phyloP scores from a whole-genome alignment of 2,888 invertebrate species.

The Lithophane socia region DNA sequence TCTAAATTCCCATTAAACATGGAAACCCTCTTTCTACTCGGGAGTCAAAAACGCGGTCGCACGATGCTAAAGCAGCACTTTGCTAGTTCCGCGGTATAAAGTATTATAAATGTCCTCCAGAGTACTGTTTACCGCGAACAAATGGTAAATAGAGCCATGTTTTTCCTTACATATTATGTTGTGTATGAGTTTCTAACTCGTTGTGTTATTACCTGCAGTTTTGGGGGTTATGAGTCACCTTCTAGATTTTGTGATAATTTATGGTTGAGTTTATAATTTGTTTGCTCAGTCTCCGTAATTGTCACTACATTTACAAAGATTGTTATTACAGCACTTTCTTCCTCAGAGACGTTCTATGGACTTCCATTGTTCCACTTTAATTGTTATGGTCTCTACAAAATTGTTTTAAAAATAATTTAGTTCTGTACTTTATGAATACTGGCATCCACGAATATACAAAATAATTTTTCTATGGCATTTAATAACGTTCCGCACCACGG shows the following conservation, averaged over 20 bases:
- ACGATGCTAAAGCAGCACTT: constrained; percentile 42
- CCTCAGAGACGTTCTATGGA: not conserved
- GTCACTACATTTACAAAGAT: not conserved
- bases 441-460: too few species aligned
- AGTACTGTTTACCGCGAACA: constrained; percentile 49
- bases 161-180: constrained; percentile 30
- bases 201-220: constrained; percentile 24
- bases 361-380: not conserved
- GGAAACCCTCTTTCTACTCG: constrained; percentile 42
- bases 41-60: constrained; percentile 40
- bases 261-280: not conserved
- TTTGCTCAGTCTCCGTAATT: not conserved
- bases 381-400: too few species aligned
- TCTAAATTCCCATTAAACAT: constrained; percentile 44
- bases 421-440: too few species aligned
- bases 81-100: constrained; percentile 51
- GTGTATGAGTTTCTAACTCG: constrained; percentile 29
- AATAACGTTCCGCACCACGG: too few species aligned
- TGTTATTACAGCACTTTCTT: not conserved
- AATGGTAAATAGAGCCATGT: constrained; percentile 48
- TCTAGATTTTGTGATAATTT: not conserved
- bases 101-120: constrained; percentile 58
- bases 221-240: not conserved
- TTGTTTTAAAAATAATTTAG: too few species aligned
- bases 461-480: too few species aligned